Conservation (phyloP, 2,113 vertebrate genomes). For the Cygnus atratus region DNA sequence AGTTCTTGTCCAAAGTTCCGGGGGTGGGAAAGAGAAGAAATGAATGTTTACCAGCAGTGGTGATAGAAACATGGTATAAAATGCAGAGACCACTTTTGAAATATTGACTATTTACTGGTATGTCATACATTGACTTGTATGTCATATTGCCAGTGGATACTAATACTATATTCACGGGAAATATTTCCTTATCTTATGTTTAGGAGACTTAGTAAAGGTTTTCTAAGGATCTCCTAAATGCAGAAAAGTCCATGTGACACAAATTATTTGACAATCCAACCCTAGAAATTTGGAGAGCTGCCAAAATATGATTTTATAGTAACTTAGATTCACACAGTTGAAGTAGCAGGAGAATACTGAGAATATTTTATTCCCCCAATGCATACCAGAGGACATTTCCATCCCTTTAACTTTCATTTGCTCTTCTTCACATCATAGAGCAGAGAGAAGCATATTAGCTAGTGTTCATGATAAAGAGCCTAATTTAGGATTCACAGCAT, state of each 20-base stretch:
- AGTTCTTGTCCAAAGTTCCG: neutral
- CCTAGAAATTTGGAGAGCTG: neutral
- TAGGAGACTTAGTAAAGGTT: neutral
- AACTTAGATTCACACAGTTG: neutral
- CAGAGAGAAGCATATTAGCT: neutral
- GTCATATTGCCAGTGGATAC: neutral
- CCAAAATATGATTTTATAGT: neutral
- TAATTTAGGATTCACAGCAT: slow-evolving; percentile 9
- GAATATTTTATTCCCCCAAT: neutral
- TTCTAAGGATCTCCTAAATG: neutral
- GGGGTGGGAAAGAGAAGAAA: neutral
- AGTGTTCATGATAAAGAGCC: neutral
- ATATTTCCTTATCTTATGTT: neutral
- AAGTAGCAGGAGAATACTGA: neutral
- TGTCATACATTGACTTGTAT: neutral
- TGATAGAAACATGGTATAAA: neutral
- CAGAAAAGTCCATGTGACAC: neutral
- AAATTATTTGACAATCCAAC: neutral
- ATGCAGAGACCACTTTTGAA: neutral
- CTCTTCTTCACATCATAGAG: neutral
- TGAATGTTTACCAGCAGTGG: neutral
- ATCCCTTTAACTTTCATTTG: neutral
- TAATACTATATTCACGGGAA: neutral
- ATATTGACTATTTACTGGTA: neutral
- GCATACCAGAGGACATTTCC: neutral